Base-by-base conservation (phyloP, 2,888 invertebrate species). In the Coenonympha arcania region DNA sequence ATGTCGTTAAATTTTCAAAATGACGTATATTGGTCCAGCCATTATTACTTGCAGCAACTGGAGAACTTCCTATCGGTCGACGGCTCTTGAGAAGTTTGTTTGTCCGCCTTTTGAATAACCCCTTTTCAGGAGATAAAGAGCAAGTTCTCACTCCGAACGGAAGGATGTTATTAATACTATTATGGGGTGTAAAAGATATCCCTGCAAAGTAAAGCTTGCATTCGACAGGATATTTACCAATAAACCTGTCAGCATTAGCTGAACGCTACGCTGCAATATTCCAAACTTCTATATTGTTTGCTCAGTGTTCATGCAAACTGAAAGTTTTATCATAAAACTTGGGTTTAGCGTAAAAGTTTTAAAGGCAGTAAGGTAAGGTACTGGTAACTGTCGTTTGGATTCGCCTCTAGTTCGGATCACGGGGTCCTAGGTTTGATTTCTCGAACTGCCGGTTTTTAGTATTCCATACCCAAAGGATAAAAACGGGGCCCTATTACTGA, bases 311-410 rank as follows among this genome's bases (percentile, higher is more conserved):
- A 52, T 64, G 60, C 61, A 67, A 62, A 64, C 66, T 64, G 61
- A 54, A 77, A 78, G 64, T 79, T 75, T 60, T 61, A 64, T 68
- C 64, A 68, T 72, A 69, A 74, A 78, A 73, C 71, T 74, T 73
- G 68, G 71, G 69, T 73, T 71, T 37, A 42, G 37, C 37, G 45
- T 22, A 22, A 42, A 42, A 39, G 41, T 53, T 46, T 53, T 49
- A 19, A 52, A 52, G 40, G 26, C 13, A 19, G 36, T 15, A 31
- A 48, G 26, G 44, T 48, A 24, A 8, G 4, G 9, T 9, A 3
- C n/a, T n/a, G n/a, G n/a, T n/a, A n/a, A n/a, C n/a, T n/a, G n/a
- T n/a, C n/a, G n/a, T n/a, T 26, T 9, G 9, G 9, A 26, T 26
- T 3, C 1, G 9, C 8, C 26, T n/a, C n/a, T 3, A 11, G 26